phyloP scores from a whole-genome alignment of 2,888 invertebrate species.

The Limnephilus auricula region DNA sequence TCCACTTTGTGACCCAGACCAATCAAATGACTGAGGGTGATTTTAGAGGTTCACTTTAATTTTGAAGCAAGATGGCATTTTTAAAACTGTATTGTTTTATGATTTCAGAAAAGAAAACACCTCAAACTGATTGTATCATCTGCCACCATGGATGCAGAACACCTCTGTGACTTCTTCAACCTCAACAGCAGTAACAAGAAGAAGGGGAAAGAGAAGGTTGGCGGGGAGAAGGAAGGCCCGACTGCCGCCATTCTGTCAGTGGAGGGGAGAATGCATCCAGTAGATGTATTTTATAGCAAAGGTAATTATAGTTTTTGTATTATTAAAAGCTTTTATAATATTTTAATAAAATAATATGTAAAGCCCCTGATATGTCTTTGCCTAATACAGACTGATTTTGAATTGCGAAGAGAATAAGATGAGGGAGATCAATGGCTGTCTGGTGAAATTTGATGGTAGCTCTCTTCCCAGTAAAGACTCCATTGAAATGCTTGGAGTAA shows the following conservation, averaged over 20 bases:
- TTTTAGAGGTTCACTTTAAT: background rate
- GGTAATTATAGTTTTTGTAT: slow-evolving; percentile 73
- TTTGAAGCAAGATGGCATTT: background rate
- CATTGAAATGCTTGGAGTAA: too few relatives aligned
- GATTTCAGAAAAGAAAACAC: slow-evolving; percentile 84
- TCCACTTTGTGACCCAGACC: too few relatives aligned
- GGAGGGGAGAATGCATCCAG: slow-evolving; percentile 92
- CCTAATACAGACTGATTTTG: too few relatives aligned
- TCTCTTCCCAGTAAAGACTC: too few relatives aligned
- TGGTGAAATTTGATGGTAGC: too few relatives aligned
- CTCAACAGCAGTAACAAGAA: slow-evolving; percentile 71
- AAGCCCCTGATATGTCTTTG: too few relatives aligned
- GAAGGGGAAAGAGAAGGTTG: slow-evolving; percentile 66
- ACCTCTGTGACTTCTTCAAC: slow-evolving; percentile 88
- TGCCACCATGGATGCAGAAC: slow-evolving; percentile 96
- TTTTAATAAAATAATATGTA: too few relatives aligned
- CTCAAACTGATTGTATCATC: slow-evolving; percentile 93
- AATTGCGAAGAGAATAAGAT: too few relatives aligned
- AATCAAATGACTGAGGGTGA: background rate
- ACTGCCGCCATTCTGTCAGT: slow-evolving; percentile 90
- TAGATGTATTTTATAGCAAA: slow-evolving; percentile 89
- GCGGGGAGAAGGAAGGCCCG: background rate
- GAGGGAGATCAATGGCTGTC: too few relatives aligned
- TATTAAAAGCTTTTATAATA: slow-evolving; percentile 50
- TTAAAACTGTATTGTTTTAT: background rate